These are phyloP conservation scores for Ganaspis sp. DNA, from an alignment of 1,140 invertebrate genomes.

Conservation along the genomic window DNA sequence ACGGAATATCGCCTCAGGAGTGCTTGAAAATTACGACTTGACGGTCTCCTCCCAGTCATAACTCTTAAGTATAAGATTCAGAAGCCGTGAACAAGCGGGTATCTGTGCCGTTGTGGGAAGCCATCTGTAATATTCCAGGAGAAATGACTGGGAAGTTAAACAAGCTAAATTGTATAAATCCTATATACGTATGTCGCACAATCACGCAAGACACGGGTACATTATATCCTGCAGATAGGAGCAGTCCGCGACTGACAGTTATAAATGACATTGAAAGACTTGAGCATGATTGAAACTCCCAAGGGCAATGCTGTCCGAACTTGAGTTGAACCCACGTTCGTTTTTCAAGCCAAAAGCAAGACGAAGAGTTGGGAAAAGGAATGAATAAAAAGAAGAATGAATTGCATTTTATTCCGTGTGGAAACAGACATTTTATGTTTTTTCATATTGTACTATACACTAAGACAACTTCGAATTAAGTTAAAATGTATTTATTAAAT, in stretches of 20 bases:
- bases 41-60: slow-evolving; percentile 16
- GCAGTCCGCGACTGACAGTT: not conserved
- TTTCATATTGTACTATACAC: too few species aligned
- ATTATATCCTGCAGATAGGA: not conserved
- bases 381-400: not conserved
- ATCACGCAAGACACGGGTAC: not conserved
- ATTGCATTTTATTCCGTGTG: not conserved
- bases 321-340: not conserved
- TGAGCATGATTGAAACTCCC: not conserved
- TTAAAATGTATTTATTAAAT: too few species aligned
- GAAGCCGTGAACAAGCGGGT: not conserved
- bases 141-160: slow-evolving; percentile 8
- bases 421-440: too few species aligned
- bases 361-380: too few species aligned
- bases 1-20: not conserved
- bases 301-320: not conserved
- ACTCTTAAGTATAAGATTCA: not conserved
- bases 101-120: not conserved
- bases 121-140: not conserved
- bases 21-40: not conserved
- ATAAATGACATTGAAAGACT: slow-evolving; percentile 10
- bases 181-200: not conserved
- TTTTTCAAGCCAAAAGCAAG: too few species aligned
- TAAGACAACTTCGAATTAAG: too few species aligned
- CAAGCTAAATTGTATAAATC: not conserved